Conservation (phyloP, 2,113 vertebrate species). For the Procapra przewalskii region DNA sequence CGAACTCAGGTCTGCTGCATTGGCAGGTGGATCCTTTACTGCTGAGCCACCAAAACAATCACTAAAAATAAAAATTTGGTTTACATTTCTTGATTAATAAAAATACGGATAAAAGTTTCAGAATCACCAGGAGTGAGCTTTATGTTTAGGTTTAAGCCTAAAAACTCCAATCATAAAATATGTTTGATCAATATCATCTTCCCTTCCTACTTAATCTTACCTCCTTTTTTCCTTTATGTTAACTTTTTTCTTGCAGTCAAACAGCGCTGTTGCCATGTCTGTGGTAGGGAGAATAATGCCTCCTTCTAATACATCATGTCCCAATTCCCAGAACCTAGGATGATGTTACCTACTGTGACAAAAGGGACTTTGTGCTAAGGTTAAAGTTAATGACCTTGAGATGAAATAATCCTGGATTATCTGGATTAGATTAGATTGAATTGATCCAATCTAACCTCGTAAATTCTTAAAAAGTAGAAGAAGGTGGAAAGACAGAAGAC, state of each 20-base stretch:
- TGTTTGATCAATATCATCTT: not conserved
- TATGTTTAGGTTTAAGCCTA: not conserved
- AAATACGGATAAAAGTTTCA: not conserved
- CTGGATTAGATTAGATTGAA: not conserved
- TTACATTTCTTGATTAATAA: not conserved
- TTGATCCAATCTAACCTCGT: not conserved
- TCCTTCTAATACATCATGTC: not conserved
- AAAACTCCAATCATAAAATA: not conserved
- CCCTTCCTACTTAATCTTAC: not conserved
- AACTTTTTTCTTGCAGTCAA: not conserved
- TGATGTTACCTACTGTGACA: not conserved
- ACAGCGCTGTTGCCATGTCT: not conserved
- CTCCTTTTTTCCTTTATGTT: not conserved
- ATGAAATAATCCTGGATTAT: not conserved
- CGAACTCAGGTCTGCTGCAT: accelerated
- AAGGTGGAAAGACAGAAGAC: not conserved
- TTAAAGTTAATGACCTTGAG: not conserved
- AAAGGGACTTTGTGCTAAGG: not conserved
- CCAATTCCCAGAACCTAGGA: not conserved
- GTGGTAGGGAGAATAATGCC: not conserved
- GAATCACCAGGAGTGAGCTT: not conserved
- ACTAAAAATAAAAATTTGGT: not conserved
- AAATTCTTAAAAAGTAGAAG: not conserved
- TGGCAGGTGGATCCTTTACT: not conserved
- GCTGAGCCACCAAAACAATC: not conserved